phyloP scores from a whole-genome alignment of 2,888 invertebrate genomes.

The Chaetogeoica ovagalla region DNA sequence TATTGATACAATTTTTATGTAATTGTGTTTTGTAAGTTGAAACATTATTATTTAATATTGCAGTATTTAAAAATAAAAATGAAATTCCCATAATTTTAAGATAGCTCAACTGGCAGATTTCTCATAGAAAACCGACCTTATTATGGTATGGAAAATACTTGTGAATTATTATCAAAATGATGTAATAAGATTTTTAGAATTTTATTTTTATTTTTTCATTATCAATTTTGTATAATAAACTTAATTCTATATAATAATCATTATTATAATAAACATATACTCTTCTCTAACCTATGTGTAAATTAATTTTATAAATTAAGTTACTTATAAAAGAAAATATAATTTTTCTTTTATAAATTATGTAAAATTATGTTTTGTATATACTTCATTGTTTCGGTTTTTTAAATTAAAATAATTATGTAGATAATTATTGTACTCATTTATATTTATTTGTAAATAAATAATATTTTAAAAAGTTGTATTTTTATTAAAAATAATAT shows the following conservation, averaged over 20 bases:
- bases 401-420: conserved; percentile 47
- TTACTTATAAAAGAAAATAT: conserved; percentile 19
- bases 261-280: conserved; percentile 28
- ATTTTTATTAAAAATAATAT: conserved; percentile 7
- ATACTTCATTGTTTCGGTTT: conserved; percentile 48
- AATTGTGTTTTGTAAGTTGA: conserved; percentile 39
- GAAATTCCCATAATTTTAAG: conserved; percentile 47
- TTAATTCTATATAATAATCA: conserved; percentile 44
- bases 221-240: conserved; percentile 36
- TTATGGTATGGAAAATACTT: conserved; percentile 7
- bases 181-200: conserved; percentile 19
- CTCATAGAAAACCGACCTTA: conserved; percentile 13
- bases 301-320: conserved; percentile 23
- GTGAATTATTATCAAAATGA: conserved; percentile 10
- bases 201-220: conserved; percentile 32
- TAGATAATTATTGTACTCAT: conserved; percentile 52
- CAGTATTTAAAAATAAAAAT: conserved; percentile 19
- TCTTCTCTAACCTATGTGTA: conserved; percentile 49
- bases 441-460: conserved; percentile 53
- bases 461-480: conserved; percentile 42
- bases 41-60: conserved; percentile 17
- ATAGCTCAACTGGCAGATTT: conserved; percentile 46
- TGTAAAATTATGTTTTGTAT: conserved; percentile 43
- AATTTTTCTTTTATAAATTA: conserved; percentile 17
- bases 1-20: conserved; percentile 25